These are phyloP conservation scores for Lasioglossum morio DNA, from an alignment of 2,888 invertebrate species.

Conservation along the genomic window DNA sequence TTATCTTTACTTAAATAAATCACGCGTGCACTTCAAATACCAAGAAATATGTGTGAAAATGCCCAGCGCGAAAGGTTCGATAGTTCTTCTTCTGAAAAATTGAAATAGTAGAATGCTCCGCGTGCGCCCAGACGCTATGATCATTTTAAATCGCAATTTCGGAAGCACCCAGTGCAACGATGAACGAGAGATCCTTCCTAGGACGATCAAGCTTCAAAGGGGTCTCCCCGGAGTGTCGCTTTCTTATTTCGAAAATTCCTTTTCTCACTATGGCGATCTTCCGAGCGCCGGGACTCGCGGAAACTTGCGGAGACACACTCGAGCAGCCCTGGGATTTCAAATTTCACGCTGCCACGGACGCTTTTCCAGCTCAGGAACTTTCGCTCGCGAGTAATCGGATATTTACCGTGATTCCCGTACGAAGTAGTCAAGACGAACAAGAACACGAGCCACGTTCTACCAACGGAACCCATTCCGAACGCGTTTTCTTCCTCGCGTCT, in stretches of 20 bases:
- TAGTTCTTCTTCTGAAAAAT: neutral
- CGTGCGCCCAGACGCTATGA: neutral
- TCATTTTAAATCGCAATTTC: neutral
- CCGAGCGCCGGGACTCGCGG: neutral
- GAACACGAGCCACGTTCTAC: neutral
- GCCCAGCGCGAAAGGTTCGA: neutral
- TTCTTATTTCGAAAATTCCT: neutral
- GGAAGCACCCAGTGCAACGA: neutral
- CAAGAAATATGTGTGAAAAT: neutral
- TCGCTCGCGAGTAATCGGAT: slow-evolving; percentile 31
- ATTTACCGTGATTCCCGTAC: slow-evolving; percentile 28
- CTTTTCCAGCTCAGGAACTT: slow-evolving; percentile 9
- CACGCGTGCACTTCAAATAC: neutral
- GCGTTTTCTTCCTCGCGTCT: neutral
- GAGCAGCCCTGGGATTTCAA: slow-evolving; percentile 7
- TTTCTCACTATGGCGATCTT: neutral
- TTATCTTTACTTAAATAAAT: too few species aligned
- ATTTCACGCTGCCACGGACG: slow-evolving; percentile 28
- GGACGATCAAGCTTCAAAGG: neutral
- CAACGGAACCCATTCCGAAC: neutral
- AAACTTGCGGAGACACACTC: slow-evolving; percentile 1
- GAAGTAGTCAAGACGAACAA: neutral
- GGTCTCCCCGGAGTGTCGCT: neutral
- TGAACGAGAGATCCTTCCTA: neutral
- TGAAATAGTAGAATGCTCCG: neutral